These are phyloP conservation scores for silkworm (Bombyx mori) DNA, from an alignment of 1,140 invertebrate species.

Conservation along the genomic window ASM3026992v2 NC_085123.1:1566501-1567000, in stretches of 20 bases:
- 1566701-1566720: constrained; percentile 44
- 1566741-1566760: constrained; percentile 82
- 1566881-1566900: constrained; percentile 66
- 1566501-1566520: too few species aligned
- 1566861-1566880: constrained; percentile 86
- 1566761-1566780: constrained; percentile 92
- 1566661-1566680: constrained; percentile 45
- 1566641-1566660: constrained; percentile 28
- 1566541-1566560: too few species aligned
- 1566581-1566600: too few species aligned
- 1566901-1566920: constrained; percentile 36
- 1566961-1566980: constrained; percentile 4
- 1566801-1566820: constrained; percentile 98
- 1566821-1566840: constrained; percentile 96
- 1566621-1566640: constrained; percentile 17
- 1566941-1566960: constrained; percentile 18
- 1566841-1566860: constrained; percentile 94
- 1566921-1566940: constrained; percentile 12
- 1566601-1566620: too few species aligned
- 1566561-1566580: too few species aligned
- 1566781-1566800: constrained; percentile 95
- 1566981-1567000: too few species aligned
- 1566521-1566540: too few species aligned
- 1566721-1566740: constrained; percentile 8
- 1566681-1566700: constrained; percentile 40